Evolutionary conservation across 2,113 vertebrate genomes (phyloP).

Genomic region (Sphaerodactylus townsendi): DNA sequence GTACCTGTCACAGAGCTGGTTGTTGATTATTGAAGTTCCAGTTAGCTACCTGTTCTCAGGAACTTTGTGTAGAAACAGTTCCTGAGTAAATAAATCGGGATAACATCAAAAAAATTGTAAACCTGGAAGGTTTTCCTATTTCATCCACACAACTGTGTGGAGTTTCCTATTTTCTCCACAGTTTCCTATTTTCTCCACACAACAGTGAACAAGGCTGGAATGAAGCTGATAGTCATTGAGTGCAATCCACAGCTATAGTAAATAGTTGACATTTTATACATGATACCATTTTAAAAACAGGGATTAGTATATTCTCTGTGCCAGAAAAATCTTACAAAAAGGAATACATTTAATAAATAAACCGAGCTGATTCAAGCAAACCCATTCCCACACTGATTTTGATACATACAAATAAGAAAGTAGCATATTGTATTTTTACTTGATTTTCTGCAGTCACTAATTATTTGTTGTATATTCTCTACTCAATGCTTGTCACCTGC

Average conservation of each 20-base stretch:
- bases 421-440: conserved; percentile 14
- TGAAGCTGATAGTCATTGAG: not conserved
- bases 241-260: not conserved
- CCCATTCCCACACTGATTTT: not conserved
- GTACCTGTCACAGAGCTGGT: too few relatives aligned
- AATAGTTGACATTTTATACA: not conserved
- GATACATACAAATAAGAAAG: conserved; percentile 7
- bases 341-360: not conserved
- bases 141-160: too few relatives aligned
- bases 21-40: too few relatives aligned
- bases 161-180: too few relatives aligned
- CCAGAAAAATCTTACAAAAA: not conserved
- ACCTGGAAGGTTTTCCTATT: not conserved
- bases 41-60: too few relatives aligned
- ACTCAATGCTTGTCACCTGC: conserved; percentile 19
- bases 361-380: not conserved
- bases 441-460: conserved; percentile 34
- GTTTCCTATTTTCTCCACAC: not conserved
- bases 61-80: not conserved
- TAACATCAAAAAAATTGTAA: not conserved
- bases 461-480: not conserved
- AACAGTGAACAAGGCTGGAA: not conserved
- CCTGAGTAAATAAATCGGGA: not conserved
- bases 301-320: not conserved
- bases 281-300: not conserved